Base-by-base conservation (phyloP, 2,797 vertebrate genomes). In the Spinus olivaceus region DNA sequence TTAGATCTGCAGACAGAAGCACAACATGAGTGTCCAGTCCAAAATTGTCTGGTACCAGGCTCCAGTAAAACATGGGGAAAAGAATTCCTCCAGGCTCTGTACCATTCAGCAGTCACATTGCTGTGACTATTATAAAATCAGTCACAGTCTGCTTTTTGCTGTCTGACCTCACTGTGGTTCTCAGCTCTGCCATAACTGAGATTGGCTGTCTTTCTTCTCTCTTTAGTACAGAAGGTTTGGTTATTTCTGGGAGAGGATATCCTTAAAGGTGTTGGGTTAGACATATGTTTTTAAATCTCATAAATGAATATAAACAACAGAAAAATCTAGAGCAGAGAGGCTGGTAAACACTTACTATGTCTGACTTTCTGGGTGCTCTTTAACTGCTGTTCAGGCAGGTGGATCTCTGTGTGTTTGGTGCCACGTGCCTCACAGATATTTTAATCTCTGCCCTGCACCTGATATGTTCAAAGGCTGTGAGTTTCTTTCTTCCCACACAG, bases 361-460 rank as follows among this genome's bases (percentile, higher is more conserved):
- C 74, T 88, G 73, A 53, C 23, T 81, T 83, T 59, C 30, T 61
- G 73, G 32, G 15, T 63, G 35, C 28, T 63, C 60, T 88, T 27
- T 85, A 32, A 17, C 72, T 91, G 54, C 69, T 81, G 24, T 65
- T 88, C 33, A 65, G 73, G 49, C 82, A 70, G 87, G 59, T 92
- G 82, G 59, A 69, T 88, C 59, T 71, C 50, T 33, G 24, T 61
- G 61, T 66, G 25, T 53, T 88, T 82, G 33, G 37, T 79, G 71
- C 78, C 81, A 81, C 1, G 3, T 92, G 84, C 63, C 39, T 91
- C 71, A 30, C 71, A 64, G 90, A 61, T 90, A 86, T 82, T 92
- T 95, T 94, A 80, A 86, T 90, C 82, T 81, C 82, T 96, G 92
- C 57, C 91, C 53, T 84, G 83, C 41, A 84, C 49, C 64, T 79